Percentiles rank a stretch among this genome's conserved stretches.
Evolutionary conservation across 2,888 invertebrate species (phyloP).

Genomic region (Noctua comes): DNA sequence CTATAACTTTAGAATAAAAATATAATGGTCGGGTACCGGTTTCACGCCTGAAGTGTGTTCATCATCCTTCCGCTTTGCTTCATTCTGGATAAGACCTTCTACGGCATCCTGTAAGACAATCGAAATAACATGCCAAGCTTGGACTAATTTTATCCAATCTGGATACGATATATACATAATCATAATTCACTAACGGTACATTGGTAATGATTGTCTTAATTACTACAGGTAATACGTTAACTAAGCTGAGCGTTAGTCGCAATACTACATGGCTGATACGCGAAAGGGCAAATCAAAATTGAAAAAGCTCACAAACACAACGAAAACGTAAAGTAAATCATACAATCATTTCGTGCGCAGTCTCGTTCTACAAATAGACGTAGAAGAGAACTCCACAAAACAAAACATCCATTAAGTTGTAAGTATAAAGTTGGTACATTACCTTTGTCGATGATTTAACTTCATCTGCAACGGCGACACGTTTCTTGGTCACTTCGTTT

Average conservation of each 20-base stretch:
- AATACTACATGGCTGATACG: constrained; percentile 56
- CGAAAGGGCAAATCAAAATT: constrained; percentile 75
- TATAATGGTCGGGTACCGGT: constrained; percentile 76
- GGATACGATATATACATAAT: constrained; percentile 47
- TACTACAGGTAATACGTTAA: constrained; percentile 39
- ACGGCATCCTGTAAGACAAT: constrained; percentile 86
- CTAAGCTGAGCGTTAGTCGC: constrained; percentile 52
- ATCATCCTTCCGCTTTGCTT: constrained; percentile 82
- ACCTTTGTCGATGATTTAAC: constrained; percentile 83
- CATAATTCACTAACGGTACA: constrained; percentile 34
- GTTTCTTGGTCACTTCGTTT: constrained; percentile 84
- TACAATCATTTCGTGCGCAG: constrained; percentile 40
- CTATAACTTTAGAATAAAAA: constrained; percentile 55
- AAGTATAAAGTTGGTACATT: constrained; percentile 46
- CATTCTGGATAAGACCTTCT: constrained; percentile 81
- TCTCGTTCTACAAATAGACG: constrained; percentile 15
- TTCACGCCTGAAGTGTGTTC: constrained; percentile 76
- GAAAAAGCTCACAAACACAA: constrained; percentile 77
- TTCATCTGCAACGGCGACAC: constrained; percentile 83
- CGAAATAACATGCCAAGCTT: constrained; percentile 83
- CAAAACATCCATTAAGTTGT: constrained; percentile 28
- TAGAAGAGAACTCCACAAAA: constrained; percentile 38
- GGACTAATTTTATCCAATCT: constrained; percentile 63
- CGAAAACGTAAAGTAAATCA: constrained; percentile 44
- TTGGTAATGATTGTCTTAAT: constrained; percentile 48